Conservation (phyloP, 2,888 invertebrate species). For the Melanophora roralis region DNA sequence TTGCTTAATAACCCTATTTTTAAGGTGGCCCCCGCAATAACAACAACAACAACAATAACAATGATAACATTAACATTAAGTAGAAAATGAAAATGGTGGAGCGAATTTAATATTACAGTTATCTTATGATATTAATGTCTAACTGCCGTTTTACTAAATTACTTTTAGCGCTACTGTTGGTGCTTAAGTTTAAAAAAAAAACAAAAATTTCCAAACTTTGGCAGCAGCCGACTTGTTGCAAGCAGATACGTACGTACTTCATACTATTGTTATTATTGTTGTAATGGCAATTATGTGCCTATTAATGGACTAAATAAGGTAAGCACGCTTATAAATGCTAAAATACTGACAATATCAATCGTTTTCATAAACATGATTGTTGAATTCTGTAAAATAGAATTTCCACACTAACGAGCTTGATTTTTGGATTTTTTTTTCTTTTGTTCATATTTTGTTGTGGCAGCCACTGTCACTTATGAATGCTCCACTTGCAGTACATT, state of each 20-base stretch:
- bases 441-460: constrained; percentile 46
- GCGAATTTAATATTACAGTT: constrained; percentile 53
- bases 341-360: constrained; percentile 65
- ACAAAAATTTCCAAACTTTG: constrained; percentile 40
- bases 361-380: constrained; percentile 60
- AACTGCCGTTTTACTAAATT: constrained; percentile 67
- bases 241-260: background rate
- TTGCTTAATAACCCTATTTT: constrained; percentile 45
- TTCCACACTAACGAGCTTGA: constrained; percentile 61
- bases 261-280: constrained; percentile 54
- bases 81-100: constrained; percentile 1
- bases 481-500: constrained; percentile 52
- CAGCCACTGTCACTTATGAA: constrained; percentile 58
- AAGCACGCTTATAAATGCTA: constrained; percentile 62
- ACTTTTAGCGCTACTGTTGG: constrained; percentile 53
- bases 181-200: too few species aligned
- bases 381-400: constrained; percentile 55
- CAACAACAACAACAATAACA: background rate
- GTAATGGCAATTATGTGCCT: constrained; percentile 66
- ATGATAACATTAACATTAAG: too few species aligned
- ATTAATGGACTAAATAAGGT: constrained; percentile 65
- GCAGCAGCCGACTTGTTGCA: constrained; percentile 45
- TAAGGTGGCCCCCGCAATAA: constrained; percentile 9
- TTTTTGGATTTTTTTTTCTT: constrained; percentile 4
- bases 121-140: constrained; percentile 70